Evolutionary conservation across 2,888 invertebrate genomes (phyloP).

Genomic region (Tenthredo notha): DNA sequence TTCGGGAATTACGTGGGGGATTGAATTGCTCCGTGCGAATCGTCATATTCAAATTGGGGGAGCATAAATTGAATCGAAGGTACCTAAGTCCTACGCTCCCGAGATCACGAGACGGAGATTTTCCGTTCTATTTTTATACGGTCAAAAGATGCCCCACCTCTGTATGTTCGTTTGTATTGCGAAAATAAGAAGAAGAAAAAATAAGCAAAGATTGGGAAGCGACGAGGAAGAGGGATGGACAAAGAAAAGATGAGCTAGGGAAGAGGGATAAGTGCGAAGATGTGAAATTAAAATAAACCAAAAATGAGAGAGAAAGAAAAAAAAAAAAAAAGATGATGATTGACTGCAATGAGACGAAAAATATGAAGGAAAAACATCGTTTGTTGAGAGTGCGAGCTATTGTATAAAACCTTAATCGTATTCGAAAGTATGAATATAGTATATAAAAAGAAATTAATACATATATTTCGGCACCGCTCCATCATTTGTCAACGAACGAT

Average conservation of each 20-base stretch:
- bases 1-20: conserved; percentile 31
- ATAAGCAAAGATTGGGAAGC: conserved; percentile 43
- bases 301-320: background rate
- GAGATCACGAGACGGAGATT: conserved; percentile 19
- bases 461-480: too few relatives aligned
- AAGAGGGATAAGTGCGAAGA: conserved; percentile 52
- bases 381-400: background rate
- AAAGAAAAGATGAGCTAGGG: background rate
- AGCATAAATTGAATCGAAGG: conserved; percentile 45
- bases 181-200: conserved; percentile 41
- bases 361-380: conserved; percentile 1
- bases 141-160: conserved; percentile 30
- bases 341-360: background rate
- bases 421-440: background rate
- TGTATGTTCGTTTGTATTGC: background rate
- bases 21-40: conserved; percentile 29
- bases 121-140: conserved; percentile 38
- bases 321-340: background rate
- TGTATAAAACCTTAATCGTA: background rate
- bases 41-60: conserved; percentile 44
- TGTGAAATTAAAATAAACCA: conserved; percentile 57
- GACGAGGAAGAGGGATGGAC: conserved; percentile 35
- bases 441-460: too few relatives aligned
- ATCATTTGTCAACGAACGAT: too few relatives aligned
- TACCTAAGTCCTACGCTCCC: background rate